phyloP scores from a whole-genome alignment of 2,888 invertebrate species.

The Tethea ocularis region DNA sequence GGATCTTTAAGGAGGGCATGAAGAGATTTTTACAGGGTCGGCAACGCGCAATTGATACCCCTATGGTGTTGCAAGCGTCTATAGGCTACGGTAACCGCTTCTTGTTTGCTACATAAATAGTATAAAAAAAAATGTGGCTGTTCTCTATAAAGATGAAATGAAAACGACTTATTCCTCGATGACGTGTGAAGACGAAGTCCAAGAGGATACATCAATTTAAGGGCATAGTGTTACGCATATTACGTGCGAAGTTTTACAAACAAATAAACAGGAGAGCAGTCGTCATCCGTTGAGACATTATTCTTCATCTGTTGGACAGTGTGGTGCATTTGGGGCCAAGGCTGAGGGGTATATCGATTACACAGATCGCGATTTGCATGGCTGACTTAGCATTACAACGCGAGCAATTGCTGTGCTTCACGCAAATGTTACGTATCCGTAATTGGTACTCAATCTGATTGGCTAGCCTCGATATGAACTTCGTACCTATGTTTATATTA shows the following conservation, averaged over 20 bases:
- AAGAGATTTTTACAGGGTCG: too few relatives aligned
- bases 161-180: not conserved
- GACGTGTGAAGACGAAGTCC: not conserved
- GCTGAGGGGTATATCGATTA: conserved; percentile 68
- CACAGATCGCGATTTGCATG: conserved; percentile 63
- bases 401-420: conserved; percentile 23
- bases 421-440: conserved; percentile 21
- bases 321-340: conserved; percentile 73
- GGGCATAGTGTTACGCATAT: conserved; percentile 33
- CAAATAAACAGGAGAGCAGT: conserved; percentile 45
- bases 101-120: too few relatives aligned
- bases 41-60: too few relatives aligned
- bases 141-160: too few relatives aligned
- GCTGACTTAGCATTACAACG: conserved; percentile 36
- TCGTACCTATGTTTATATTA: not conserved
- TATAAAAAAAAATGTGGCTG: too few relatives aligned
- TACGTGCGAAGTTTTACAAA: conserved; percentile 55
- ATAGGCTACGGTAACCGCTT: too few relatives aligned
- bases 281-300: conserved; percentile 56
- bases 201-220: conserved; percentile 16
- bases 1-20: too few relatives aligned
- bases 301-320: conserved; percentile 66
- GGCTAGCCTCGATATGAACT: not conserved
- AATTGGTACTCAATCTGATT: not conserved
- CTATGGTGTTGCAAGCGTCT: too few relatives aligned